Conservation (phyloP, 2,888 invertebrate genomes). For the Idaea dimidiata region DNA sequence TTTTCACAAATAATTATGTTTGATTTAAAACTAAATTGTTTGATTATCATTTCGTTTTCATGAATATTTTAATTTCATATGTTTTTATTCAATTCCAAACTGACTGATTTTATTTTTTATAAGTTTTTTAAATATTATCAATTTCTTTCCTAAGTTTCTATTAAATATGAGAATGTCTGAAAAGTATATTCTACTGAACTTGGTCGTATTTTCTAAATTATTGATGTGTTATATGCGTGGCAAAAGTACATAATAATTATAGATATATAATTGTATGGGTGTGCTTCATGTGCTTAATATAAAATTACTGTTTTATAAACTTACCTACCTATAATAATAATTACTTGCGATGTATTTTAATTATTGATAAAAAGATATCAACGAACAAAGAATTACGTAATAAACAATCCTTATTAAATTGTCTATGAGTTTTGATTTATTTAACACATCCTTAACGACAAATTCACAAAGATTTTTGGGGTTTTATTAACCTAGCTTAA, state of each 20-base stretch:
- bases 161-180: not conserved
- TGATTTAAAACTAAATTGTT: not conserved
- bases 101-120: conserved; percentile 12
- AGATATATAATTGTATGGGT: not conserved
- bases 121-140: not conserved
- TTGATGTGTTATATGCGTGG: conserved; percentile 2
- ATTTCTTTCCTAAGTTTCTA: not conserved
- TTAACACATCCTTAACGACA: conserved; percentile 10
- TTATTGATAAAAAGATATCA: conserved; percentile 25
- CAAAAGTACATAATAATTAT: not conserved
- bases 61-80: not conserved
- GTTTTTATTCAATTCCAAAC: conserved; percentile 11
- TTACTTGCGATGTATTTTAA: conserved; percentile 21
- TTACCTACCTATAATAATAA: not conserved
- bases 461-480: not conserved
- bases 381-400: conserved; percentile 66
- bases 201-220: conserved; percentile 7
- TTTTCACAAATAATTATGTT: too few species aligned
- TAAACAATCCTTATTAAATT: conserved; percentile 55
- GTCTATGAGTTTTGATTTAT: conserved; percentile 34
- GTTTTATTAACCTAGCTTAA: too few species aligned
- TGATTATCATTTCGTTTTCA: not conserved
- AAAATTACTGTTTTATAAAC: not conserved
- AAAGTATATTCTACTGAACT: not conserved
- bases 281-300: not conserved